Conservation (phyloP, 2,113 vertebrate species). For the Pterophyllum scalare region DNA sequence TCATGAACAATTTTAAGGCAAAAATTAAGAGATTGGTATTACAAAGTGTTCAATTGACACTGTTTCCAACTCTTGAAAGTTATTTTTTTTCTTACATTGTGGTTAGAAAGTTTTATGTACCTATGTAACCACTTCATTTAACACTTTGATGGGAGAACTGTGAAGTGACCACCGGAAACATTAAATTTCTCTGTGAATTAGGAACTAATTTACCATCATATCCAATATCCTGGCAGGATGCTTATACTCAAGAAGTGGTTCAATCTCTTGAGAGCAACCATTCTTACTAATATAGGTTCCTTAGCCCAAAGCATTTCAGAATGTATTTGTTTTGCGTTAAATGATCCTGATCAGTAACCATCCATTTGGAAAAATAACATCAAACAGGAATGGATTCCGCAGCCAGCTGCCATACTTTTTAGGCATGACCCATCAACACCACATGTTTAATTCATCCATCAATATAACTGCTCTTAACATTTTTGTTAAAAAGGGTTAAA, state of each 20-base stretch:
- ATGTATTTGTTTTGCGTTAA: background rate
- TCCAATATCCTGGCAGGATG: background rate
- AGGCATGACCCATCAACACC: background rate
- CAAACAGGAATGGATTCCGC: background rate
- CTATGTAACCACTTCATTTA: too few species aligned
- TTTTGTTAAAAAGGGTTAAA: background rate
- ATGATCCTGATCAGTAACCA: background rate
- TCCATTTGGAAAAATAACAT: background rate
- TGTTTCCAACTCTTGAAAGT: too few species aligned
- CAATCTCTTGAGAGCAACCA: background rate
- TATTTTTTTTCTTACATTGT: too few species aligned
- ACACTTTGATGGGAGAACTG: too few species aligned
- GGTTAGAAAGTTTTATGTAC: too few species aligned
- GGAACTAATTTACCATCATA: slow-evolving; percentile 4
- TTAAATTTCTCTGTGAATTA: background rate
- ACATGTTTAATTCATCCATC: background rate
- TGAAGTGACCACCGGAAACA: background rate
- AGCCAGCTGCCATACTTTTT: background rate
- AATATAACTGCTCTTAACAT: background rate
- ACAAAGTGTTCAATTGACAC: too few species aligned
- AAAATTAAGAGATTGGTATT: too few species aligned
- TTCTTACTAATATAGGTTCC: background rate
- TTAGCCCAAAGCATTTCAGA: background rate
- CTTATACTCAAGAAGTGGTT: background rate
- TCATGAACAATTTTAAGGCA: too few species aligned